Base-by-base conservation (phyloP, 2,888 invertebrate species). In the Chrysomela aeneicollis region DNA sequence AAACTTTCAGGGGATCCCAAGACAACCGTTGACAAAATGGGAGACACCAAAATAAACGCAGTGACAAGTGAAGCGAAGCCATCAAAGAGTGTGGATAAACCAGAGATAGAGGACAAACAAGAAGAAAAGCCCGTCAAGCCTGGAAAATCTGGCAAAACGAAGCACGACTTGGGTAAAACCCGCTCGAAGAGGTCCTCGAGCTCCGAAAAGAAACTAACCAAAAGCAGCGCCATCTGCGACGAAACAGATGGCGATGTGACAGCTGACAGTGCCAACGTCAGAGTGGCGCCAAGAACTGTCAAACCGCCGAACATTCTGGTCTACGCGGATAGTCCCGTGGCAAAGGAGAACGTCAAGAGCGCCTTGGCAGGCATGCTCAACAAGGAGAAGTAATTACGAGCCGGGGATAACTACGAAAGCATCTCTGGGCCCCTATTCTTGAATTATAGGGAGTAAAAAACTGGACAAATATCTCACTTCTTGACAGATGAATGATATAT, bases 291-390 rank as follows among this genome's bases (percentile, higher is more conserved):
- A 9, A 68, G 61, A 32, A 63, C 59, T 49, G 68, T 67, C 1
- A 93, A 92, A 80, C 92, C 93, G 52, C 91, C 92, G 2, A 93
- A 93, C 83, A 88, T 94, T 75, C 84, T 94, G 66, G 91, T 94
- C 71, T 93, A 91, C 81, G 91, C 93, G 1, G 93, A 94, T 80
- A 93, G 92, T 81, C 81, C 87, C 63, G 87, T 88, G 22, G 89
- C 92, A 51, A 88, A 89, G 73, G 91, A 92, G 73, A 92, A 90
- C 79, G 89, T 93, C 59, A 90, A 90, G 77, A 84, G 85, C 22
- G 90, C 91, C 21, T 84, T 94, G 53, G 86, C 87, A 65, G 86
- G 87, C 71, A 88, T 91, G 61, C 83, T 93, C 66, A 90, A 91
- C 79, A 86, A 86, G 76, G 88, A 92, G 77, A 90, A 89, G 92